Evolutionary conservation across 1,140 invertebrate genomes (phyloP).

Genomic region (Orchesella cincta): DNA sequence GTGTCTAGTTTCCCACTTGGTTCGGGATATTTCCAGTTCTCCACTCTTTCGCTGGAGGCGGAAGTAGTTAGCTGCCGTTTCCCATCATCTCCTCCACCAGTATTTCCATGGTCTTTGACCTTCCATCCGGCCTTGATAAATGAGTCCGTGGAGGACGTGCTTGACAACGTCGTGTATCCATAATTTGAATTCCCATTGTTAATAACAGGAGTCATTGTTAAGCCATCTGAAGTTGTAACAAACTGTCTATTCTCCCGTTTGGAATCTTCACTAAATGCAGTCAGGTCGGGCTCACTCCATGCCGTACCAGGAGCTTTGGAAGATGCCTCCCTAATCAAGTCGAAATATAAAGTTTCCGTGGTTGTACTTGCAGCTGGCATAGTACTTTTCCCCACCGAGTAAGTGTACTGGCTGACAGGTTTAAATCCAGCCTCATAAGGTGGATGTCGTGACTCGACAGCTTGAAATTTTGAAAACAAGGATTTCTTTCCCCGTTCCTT

Average conservation of each 20-base stretch:
- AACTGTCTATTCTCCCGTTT: neutral
- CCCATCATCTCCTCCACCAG: neutral
- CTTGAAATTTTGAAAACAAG: neutral
- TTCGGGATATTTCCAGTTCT: constrained; percentile 42
- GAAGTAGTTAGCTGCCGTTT: constrained; percentile 35
- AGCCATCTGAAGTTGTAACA: neutral
- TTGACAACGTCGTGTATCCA: neutral
- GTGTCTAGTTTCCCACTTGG: neutral
- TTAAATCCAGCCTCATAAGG: neutral
- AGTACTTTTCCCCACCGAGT: neutral
- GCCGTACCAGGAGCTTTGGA: neutral
- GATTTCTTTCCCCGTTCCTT: neutral
- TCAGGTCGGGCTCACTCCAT: constrained; percentile 10
- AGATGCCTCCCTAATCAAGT: neutral
- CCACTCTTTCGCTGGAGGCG: constrained; percentile 44
- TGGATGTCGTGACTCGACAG: neutral
- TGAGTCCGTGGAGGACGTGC: neutral
- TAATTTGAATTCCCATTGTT: neutral
- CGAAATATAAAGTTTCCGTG: constrained; percentile 5
- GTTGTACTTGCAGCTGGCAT: constrained; percentile 9
- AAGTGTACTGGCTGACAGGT: neutral
- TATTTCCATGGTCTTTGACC: neutral
- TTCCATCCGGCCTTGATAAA: constrained; percentile 7
- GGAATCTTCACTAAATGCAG: neutral
- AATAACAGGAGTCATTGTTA: neutral